Evolutionary conservation across 2,888 invertebrate species (phyloP).

Genomic region (Macaria liturata): DNA sequence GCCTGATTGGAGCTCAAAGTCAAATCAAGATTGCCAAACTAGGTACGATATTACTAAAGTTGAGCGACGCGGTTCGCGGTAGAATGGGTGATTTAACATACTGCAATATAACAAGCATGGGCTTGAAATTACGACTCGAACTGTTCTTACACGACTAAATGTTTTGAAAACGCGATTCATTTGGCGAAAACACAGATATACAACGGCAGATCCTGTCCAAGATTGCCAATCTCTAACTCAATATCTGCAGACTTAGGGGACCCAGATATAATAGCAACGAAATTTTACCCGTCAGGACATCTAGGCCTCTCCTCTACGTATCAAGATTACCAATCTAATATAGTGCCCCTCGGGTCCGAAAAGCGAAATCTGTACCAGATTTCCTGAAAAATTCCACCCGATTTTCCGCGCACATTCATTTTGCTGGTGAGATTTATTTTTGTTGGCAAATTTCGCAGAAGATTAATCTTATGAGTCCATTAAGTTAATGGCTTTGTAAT

Average conservation of each 20-base stretch:
- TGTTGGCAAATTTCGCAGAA: slow-evolving; percentile 8
- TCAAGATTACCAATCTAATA: slow-evolving; percentile 7
- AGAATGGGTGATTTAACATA: too few relatives aligned
- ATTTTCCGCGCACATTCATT: slow-evolving; percentile 7
- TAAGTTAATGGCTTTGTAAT: slow-evolving; percentile 18
- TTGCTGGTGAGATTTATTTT: slow-evolving; percentile 8
- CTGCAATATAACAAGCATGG: too few relatives aligned
- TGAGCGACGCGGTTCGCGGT: too few relatives aligned
- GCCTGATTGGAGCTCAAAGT: too few relatives aligned
- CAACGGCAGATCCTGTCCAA: too few relatives aligned
- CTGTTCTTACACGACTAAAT: too few relatives aligned
- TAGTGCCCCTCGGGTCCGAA: slow-evolving; percentile 10
- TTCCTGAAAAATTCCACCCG: slow-evolving; percentile 3
- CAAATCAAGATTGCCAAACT: too few relatives aligned
- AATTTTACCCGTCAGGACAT: not conserved
- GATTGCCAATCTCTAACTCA: slow-evolving; percentile 1
- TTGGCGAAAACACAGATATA: too few relatives aligned
- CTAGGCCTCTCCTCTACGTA: not conserved
- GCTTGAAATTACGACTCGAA: too few relatives aligned
- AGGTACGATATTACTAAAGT: too few relatives aligned
- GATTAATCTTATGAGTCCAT: slow-evolving; percentile 15
- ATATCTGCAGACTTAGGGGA: not conserved
- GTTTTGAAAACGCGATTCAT: too few relatives aligned
- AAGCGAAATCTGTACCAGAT: slow-evolving; percentile 7
- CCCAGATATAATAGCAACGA: not conserved